Conservation (phyloP, 2,113 vertebrate species). For the Atrichornis clamosus region DNA sequence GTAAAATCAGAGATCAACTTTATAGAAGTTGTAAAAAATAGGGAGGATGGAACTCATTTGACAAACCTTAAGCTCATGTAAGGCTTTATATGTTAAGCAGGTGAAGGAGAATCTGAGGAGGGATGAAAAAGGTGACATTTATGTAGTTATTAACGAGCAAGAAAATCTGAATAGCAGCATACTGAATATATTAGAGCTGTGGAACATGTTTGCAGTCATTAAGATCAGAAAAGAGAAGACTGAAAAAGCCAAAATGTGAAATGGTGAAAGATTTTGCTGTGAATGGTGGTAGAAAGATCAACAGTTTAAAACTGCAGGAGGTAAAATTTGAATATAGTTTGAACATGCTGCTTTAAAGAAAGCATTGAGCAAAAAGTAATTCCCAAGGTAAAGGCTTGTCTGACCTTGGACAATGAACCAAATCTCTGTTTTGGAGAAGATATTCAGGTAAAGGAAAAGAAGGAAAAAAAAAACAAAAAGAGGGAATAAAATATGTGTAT, state of each 20-base stretch:
- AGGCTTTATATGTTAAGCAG: slow-evolving; percentile 20
- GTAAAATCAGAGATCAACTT: neutral
- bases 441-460: neutral
- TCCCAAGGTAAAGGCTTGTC: neutral
- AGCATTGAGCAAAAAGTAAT: slow-evolving; percentile 3
- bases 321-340: neutral
- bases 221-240: slow-evolving; percentile 28
- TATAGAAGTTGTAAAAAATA: neutral
- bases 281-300: slow-evolving; percentile 20
- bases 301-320: neutral
- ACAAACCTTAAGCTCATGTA: slow-evolving; percentile 12
- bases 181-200: slow-evolving; percentile 5
- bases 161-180: slow-evolving; percentile 13
- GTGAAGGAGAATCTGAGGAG: slow-evolving; percentile 33
- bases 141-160: slow-evolving; percentile 17
- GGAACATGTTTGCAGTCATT: slow-evolving; percentile 23
- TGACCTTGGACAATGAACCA: neutral
- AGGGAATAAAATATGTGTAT: neutral
- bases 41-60: slow-evolving; percentile 8
- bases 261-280: slow-evolving; percentile 10
- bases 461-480: neutral
- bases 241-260: slow-evolving; percentile 23
- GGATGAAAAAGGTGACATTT: slow-evolving; percentile 33
- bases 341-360: neutral
- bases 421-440: neutral